Evolutionary conservation across 2,113 vertebrate genomes (phyloP).

Genomic region (Uropsilus gracilis): DNA sequence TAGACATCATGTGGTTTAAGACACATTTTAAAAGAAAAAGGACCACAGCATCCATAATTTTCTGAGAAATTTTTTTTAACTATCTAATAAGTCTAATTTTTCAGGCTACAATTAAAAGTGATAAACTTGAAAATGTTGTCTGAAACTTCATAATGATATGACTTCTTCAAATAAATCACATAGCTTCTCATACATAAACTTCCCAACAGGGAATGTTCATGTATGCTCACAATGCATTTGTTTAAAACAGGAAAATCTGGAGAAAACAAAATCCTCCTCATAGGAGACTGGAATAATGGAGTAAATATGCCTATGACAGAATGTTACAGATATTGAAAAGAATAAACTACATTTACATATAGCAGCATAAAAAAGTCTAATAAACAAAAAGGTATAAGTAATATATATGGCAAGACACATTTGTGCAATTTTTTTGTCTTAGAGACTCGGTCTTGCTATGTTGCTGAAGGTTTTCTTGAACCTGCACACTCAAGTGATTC

Average conservation of each 20-base stretch:
- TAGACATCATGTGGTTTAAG: neutral
- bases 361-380: neutral
- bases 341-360: neutral
- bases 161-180: neutral
- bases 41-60: neutral
- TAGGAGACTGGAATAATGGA: neutral
- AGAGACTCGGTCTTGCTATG: no score
- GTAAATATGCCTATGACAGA: neutral
- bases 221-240: neutral
- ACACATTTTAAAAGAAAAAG: neutral
- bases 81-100: neutral
- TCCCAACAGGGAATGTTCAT: neutral
- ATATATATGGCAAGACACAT: neutral
- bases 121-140: neutral
- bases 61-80: neutral
- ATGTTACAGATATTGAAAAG: neutral
- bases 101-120: neutral
- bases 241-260: neutral
- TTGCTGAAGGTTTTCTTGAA: no score
- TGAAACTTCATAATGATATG: neutral
- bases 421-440: no score
- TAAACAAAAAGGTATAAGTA: neutral
- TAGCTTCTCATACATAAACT: neutral
- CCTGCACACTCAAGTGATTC: no score
- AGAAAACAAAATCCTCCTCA: constrained; percentile 15